These are phyloP conservation scores for Halichoeres trimaculatus DNA, from an alignment of 2,113 vertebrate genomes.

Conservation along the genomic window DNA sequence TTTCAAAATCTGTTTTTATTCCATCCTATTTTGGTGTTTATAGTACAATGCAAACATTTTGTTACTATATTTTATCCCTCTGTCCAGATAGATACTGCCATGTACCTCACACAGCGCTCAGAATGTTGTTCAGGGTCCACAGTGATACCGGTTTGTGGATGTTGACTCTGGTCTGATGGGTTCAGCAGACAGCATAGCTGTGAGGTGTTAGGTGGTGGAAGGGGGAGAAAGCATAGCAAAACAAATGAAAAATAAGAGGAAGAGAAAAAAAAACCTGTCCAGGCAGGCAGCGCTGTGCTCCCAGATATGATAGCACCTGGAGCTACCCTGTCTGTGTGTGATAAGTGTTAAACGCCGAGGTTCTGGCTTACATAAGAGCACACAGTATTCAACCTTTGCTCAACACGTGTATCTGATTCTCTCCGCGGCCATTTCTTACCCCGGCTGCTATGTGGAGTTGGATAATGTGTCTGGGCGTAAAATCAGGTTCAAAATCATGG, in stretches of 20 bases:
- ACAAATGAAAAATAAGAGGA: neutral
- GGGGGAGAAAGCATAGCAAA: neutral
- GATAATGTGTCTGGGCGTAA: neutral
- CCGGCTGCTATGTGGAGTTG: neutral
- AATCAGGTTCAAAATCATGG: neutral
- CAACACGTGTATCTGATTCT: constrained; percentile 26
- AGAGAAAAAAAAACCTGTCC: neutral
- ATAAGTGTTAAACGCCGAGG: constrained; percentile 51
- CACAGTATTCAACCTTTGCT: constrained; percentile 30
- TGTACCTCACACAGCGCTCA: constrained; percentile 4
- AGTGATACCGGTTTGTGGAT: constrained; percentile 16
- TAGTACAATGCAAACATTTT: too few species aligned
- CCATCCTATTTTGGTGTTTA: too few species aligned
- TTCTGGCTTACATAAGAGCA: constrained; percentile 13
- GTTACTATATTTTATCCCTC: too few species aligned
- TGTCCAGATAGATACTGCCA: too few species aligned
- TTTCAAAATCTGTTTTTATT: too few species aligned
- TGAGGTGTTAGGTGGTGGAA: neutral
- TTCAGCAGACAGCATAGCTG: constrained; percentile 23
- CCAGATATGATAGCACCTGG: constrained; percentile 56
- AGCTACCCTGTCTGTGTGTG: constrained; percentile 60
- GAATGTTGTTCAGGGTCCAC: constrained; percentile 1
- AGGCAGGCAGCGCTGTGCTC: constrained; percentile 34
- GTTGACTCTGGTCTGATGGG: constrained; percentile 32
- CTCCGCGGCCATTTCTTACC: constrained; percentile 11